Evolutionary conservation across 2,797 vertebrate species (phyloP), one percentile per base, ranked within the genome.

Genomic region (Sebastes dallii): DNA sequence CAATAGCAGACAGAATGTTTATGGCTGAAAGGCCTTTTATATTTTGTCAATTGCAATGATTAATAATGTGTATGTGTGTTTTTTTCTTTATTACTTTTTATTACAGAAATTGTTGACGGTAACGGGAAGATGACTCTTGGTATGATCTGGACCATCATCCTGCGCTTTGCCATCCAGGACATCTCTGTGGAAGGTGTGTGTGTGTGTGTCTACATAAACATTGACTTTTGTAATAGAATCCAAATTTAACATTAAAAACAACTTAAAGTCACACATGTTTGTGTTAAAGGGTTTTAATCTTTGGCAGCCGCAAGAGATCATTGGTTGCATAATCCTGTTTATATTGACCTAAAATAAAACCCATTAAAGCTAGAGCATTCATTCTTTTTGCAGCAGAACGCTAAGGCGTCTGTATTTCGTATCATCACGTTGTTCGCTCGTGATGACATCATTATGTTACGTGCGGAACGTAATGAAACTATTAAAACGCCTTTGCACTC

Each of bases 131-230:
- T 98, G 97, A 98, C 97, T 42, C 92, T 98, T 39, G 96, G 97
- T 82, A 98, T 98, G 97, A 98, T 98, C 93, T 98, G 97, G 97
- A 98, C 97, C 89, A 98, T 98, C 95, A 98, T 98, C 80, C 96
- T 98, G 42, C 97, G 97, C 72, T 98, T 98, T 3, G 97, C 97
- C 87, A 98, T 98, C 93, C 97, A 98, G 93, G 97, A 98, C 92
- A 98, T 98, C 91, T 98, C 97, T 27, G 97, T 98, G 80, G 97
- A 98, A 94, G 97, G 97, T 97, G 64, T 86, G 20, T 24, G 12
- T 42, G 61, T 86, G 94, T 59, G 68, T 83, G n/a, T 80, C 25
- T 54, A 20, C 14, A 11, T 36, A 2, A 42, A 46, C 16, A 10
- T 20, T 20, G 5, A 24, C 56, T 59, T 60, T 59, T 42, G 8